Percentiles rank a stretch among this genome's conserved stretches.
Evolutionary conservation across 2,888 invertebrate species (phyloP).

Genomic region (Emmelina monodactyla): DNA sequence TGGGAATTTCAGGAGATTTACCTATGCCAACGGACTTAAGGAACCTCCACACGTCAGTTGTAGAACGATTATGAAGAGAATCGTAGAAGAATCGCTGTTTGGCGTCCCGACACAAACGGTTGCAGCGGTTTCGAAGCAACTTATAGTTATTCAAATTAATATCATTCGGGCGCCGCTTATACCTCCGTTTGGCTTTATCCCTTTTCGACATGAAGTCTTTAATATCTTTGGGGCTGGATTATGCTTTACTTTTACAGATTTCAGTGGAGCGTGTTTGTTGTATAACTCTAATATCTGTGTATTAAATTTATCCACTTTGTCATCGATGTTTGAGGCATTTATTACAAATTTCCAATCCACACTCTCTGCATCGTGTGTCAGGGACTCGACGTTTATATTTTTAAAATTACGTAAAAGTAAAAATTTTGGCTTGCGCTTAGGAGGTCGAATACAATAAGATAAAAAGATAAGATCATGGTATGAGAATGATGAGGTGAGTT

Average conservation of each 20-base stretch:
- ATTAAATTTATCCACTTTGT: too few relatives aligned
- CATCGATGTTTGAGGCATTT: too few relatives aligned
- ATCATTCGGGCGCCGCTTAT: neutral
- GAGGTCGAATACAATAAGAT: conserved; percentile 1
- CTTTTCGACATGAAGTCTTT: neutral
- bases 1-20: too few relatives aligned
- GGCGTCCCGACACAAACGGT: neutral
- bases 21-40: too few relatives aligned
- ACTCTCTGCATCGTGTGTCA: neutral
- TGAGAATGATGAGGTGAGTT: conserved; percentile 11
- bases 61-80: too few relatives aligned
- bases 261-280: too few relatives aligned
- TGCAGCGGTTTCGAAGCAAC: neutral
- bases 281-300: too few relatives aligned
- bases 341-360: too few relatives aligned
- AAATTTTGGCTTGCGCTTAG: conserved; percentile 1
- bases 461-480: conserved; percentile 8
- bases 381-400: neutral
- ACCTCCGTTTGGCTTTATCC: neutral
- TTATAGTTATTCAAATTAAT: neutral
- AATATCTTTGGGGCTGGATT: neutral
- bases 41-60: too few relatives aligned
- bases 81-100: neutral
- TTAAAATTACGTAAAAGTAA: conserved; percentile 6
- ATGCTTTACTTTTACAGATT: conserved; percentile 1